phyloP scores from a whole-genome alignment of 2,888 invertebrate genomes.

The Oscheius sp. region DNA sequence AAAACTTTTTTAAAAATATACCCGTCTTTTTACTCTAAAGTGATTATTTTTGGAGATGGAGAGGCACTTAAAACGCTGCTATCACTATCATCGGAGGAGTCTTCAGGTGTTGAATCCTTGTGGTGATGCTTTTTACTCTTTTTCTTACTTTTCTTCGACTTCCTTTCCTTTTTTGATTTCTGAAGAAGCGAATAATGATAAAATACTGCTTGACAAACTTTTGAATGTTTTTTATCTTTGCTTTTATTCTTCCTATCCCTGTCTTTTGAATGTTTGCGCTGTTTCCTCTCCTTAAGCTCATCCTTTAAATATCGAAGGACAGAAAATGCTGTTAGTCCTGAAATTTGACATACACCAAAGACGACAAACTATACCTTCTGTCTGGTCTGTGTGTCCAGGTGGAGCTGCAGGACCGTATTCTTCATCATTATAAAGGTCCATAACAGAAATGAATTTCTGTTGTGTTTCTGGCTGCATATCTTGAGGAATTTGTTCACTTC shows the following conservation, averaged over 20 bases:
- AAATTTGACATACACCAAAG: not conserved
- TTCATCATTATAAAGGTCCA: slow-evolving; percentile 31
- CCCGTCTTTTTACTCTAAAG: not conserved
- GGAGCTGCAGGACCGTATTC: slow-evolving; percentile 59
- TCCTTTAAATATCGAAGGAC: slow-evolving; percentile 45
- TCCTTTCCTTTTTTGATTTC: slow-evolving; percentile 32
- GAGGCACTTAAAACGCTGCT: not conserved
- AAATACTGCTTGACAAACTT: not conserved
- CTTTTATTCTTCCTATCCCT: slow-evolving; percentile 20
- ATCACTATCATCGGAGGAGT: not conserved
- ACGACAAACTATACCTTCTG: not conserved
- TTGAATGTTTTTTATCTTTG: slow-evolving; percentile 30
- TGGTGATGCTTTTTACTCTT: not conserved
- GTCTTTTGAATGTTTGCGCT: slow-evolving; percentile 31
- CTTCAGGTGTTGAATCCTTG: not conserved
- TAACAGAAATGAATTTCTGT: not conserved
- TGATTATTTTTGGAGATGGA: not conserved
- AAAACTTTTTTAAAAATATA: not conserved
- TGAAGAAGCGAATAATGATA: not conserved
- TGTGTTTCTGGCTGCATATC: not conserved
- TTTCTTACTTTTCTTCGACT: slow-evolving; percentile 33
- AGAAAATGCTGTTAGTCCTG: slow-evolving; percentile 32
- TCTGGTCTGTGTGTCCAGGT: not conserved
- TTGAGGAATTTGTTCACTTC: not conserved
- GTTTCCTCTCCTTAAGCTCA: slow-evolving; percentile 40